Base-by-base conservation (phyloP, 1,140 invertebrate species). In the Pinna nobilis region DNA sequence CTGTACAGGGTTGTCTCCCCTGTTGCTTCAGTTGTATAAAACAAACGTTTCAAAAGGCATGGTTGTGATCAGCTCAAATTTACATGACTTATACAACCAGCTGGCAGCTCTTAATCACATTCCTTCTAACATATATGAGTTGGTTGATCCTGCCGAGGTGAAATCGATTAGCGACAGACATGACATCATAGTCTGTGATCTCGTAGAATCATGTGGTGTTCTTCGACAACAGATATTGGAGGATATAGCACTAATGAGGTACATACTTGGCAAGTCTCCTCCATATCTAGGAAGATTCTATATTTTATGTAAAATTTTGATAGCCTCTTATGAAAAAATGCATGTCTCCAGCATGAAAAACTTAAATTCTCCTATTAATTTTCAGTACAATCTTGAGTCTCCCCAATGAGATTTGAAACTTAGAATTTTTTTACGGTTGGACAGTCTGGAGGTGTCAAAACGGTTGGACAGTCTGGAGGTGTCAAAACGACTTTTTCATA, bases 211-310 rank as follows among this genome's bases (percentile, higher is more conserved):
- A 23, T 83, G 80, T 74, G 84, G 84, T 7, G 77, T 72, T 30
- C 50, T 86, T 1, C 61, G 77, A 53, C 84, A 84, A 53, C 80
- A 83, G 53, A 77, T 83, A 13, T 66, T 86, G 7, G 84, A 86
- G 72, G 82, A 86, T 65, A 61, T 85, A n/a, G 82, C 79, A 0
- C 49, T 83, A 30, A 59, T 80, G 13, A 80, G 77, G 84, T 86
- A 51, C 49, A 50, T 74, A 23, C n/a, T n/a, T n/a, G n/a, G n/a
- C n/a, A n/a, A n/a, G n/a, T n/a, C n/a, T n/a, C n/a, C n/a, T n/a
- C n/a, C 3, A 47, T 53, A 20, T 53, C 20, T 47, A 18, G 41
- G 15, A 47, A 1, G 15, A 47, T 4, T 47, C 20, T 47, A 4
- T 13, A 47, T 47, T 47, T 47, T 23, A 53, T 53, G 50, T 13